Evolutionary conservation across 1,140 invertebrate genomes (phyloP).

Genomic region (Calliopsis andreniformis): DNA sequence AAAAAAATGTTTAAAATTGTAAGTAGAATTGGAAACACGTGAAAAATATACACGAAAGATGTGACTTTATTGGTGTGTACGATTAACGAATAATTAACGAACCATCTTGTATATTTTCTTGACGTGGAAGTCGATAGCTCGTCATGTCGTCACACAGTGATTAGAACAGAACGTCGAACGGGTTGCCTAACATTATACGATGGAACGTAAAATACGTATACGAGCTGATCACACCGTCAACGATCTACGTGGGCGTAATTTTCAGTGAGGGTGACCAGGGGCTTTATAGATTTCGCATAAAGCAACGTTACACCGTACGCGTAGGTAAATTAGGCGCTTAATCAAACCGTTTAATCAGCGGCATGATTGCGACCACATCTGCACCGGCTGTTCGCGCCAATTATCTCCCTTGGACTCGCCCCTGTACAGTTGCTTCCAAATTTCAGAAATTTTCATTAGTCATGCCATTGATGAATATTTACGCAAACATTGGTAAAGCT

Average conservation of each 20-base stretch:
- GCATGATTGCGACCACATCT: constrained; percentile 78
- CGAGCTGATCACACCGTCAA: constrained; percentile 4
- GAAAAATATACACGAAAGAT: no score
- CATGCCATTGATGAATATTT: not conserved
- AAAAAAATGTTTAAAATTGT: no score
- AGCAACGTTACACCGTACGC: constrained; percentile 63
- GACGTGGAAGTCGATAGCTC: not conserved
- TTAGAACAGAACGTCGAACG: constrained; percentile 8
- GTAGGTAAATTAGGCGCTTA: constrained; percentile 75
- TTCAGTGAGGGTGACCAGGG: constrained; percentile 2
- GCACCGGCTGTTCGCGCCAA: constrained; percentile 70
- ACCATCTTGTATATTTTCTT: no score
- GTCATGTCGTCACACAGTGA: not conserved
- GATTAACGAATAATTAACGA: no score
- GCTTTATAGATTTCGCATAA: constrained; percentile 66
- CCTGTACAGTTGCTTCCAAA: constrained; percentile 4
- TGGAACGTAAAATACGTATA: constrained; percentile 27
- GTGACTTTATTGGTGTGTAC: no score
- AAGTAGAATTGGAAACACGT: no score
- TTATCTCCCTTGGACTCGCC: constrained; percentile 61
- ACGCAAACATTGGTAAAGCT: no score
- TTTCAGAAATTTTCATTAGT: not conserved
- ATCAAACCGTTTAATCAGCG: constrained; percentile 79
- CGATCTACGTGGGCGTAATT: constrained; percentile 19
- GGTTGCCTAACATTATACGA: constrained; percentile 25